phyloP scores from a whole-genome alignment of 2,113 vertebrate species.

The Seriola aureovittata region DNA sequence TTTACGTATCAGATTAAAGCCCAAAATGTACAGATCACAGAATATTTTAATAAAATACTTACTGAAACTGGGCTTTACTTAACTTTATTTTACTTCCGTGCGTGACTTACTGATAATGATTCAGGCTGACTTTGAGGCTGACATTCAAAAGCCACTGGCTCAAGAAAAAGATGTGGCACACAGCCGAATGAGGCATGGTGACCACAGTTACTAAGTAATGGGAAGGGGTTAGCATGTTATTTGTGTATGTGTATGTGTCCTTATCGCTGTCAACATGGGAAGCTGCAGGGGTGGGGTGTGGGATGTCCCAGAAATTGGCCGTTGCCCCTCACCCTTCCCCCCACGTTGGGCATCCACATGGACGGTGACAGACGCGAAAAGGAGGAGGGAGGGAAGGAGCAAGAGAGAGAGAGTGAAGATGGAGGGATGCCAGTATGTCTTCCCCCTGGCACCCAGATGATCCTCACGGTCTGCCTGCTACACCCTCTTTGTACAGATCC shows the following conservation, averaged over 20 bases:
- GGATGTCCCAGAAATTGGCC: constrained; percentile 68
- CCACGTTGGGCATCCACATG: constrained; percentile 42
- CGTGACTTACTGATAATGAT: not conserved
- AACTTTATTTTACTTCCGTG: not conserved
- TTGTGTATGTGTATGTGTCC: constrained; percentile 21
- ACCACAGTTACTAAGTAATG: constrained; percentile 30
- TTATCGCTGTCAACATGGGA: constrained; percentile 35
- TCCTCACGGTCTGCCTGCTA: constrained; percentile 43
- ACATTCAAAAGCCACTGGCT: not conserved
- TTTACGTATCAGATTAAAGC: no score
- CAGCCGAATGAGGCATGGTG: not conserved
- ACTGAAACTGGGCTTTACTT: not conserved
- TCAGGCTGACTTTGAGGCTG: constrained; percentile 6
- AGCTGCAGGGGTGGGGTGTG: constrained; percentile 18
- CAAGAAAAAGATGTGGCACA: not conserved
- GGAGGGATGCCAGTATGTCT: constrained; percentile 60
- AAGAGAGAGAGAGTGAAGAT: constrained; percentile 26
- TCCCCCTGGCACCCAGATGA: constrained; percentile 51
- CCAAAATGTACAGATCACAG: no score
- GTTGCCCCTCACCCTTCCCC: constrained; percentile 35
- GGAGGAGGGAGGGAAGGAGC: constrained; percentile 3
- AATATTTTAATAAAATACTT: no score
- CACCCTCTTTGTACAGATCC: constrained; percentile 44
- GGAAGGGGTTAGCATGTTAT: constrained; percentile 16
- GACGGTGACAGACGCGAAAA: constrained; percentile 48